These are phyloP conservation scores for Gallinago undulata DNA, from an alignment of 2,113 vertebrate genomes.

Conservation along the genomic window DNA sequence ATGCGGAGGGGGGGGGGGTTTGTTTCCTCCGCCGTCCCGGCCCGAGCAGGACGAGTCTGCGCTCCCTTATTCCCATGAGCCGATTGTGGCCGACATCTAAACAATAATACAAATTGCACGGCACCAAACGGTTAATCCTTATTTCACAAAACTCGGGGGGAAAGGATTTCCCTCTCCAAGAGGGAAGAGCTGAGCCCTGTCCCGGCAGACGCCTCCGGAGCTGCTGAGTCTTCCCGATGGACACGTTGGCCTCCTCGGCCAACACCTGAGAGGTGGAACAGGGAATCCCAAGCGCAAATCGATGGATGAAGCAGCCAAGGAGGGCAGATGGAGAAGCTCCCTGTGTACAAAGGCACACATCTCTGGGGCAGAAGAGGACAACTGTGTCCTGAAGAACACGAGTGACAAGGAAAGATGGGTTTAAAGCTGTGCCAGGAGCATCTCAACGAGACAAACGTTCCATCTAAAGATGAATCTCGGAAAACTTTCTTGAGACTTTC, in stretches of 20 bases:
- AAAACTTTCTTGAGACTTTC: neutral
- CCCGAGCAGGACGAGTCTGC: rapidly evolving
- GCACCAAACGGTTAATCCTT: rapidly evolving
- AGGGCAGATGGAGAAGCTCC: neutral
- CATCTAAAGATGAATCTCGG: no score
- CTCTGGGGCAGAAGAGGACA: neutral
- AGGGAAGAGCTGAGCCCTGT: rapidly evolving
- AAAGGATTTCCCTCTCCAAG: neutral
- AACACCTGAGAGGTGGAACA: rapidly evolving
- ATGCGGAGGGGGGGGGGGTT: no score
- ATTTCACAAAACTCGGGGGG: rapidly evolving
- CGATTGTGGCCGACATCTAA: rapidly evolving
- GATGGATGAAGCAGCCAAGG: neutral
- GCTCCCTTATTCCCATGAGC: rapidly evolving
- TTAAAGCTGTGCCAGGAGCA: neutral
- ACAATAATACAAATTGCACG: rapidly evolving
- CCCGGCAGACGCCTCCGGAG: rapidly evolving
- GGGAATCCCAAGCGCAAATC: neutral
- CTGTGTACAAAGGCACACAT: no score
- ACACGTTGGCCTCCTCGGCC: rapidly evolving
- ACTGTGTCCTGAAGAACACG: neutral
- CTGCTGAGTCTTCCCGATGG: rapidly evolving
- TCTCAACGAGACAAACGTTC: rapidly evolving
- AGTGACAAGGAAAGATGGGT: neutral
- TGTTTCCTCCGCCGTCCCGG: rapidly evolving